These are phyloP conservation scores for Drosophila picticornis DNA, from an alignment of 2,888 invertebrate genomes.

Conservation along the genomic window DNA sequence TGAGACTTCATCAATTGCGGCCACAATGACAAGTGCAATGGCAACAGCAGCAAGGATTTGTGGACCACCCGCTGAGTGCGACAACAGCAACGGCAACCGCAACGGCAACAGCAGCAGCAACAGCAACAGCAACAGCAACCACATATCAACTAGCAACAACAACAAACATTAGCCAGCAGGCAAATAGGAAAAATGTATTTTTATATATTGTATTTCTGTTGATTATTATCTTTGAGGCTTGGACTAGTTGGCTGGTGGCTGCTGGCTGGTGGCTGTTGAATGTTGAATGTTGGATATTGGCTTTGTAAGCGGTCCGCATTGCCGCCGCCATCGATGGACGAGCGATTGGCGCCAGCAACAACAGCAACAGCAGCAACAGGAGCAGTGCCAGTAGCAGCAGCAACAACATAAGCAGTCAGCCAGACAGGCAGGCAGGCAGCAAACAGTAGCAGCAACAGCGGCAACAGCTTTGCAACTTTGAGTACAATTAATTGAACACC, in stretches of 20 bases:
- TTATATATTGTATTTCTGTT: conserved; percentile 60
- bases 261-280: conserved; percentile 22
- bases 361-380: conserved; percentile 20
- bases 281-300: conserved; percentile 18
- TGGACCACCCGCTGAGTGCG: conserved; percentile 58
- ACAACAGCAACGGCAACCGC: conserved; percentile 20
- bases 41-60: conserved; percentile 44
- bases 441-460: conserved; percentile 51
- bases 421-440: conserved; percentile 1
- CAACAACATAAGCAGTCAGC: conserved; percentile 45
- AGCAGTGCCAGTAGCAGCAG: conserved; percentile 41
- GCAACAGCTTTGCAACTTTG: conserved; percentile 70
- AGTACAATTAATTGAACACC: conserved; percentile 79
- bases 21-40: conserved; percentile 38
- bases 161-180: conserved; percentile 50
- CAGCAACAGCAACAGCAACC: conserved; percentile 16
- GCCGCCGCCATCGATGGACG: conserved; percentile 43
- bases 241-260: conserved; percentile 24
- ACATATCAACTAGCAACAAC: conserved; percentile 31
- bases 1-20: conserved; percentile 26
- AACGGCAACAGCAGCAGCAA: conserved; percentile 22
- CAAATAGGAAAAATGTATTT: conserved; percentile 66
- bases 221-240: conserved; percentile 59
- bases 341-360: conserved; percentile 68
- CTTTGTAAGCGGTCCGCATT: conserved; percentile 30